Base-by-base conservation (phyloP, 2,888 invertebrate genomes). In the Trissoscelio sp. region DNA sequence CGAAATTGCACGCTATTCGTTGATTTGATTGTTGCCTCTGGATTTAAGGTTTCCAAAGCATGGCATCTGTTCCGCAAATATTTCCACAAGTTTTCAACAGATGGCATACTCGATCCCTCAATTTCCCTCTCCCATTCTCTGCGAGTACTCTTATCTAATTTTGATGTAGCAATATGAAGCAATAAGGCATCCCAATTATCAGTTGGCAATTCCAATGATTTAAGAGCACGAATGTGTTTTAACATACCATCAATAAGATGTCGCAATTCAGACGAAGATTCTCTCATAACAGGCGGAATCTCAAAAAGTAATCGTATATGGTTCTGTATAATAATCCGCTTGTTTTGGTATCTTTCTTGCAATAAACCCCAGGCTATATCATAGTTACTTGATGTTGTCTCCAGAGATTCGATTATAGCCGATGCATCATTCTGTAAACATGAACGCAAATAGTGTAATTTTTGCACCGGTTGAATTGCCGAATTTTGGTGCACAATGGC, bases 251-350 rank as follows among this genome's bases (percentile, higher is more conserved):
- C 34, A 7, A 55, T 34, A 9, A 55, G 34, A 9, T 18, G 16
- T 16, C 55, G 6, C 18, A 55, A 34, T 14, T 55, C 11, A 16
- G 11, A n/a, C 2, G 55, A 9, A 1, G 55, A 34, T 12, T 77
- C 82, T n/a, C 24, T 53, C 7, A 31, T 51, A 0, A 80, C 7
- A 1, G 12, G 2, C 3, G 77, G 74, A 4, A 64, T 22, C 7
- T 79, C 75, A 7, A 60, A 64, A 0, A 83, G 22, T 18, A 64
- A 53, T 14, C 28, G 16, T 20, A 79, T 48, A 42, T 81, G 81
- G n/a, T 44, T 64, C 44, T 31, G 39, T 2, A 73, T 39, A 6
- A 78, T 70, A 4, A 67, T 24, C 46, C 46, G 3, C 11, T 46
- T 34, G 16, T 46, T 46, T 1, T 37, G 1, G 18, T 70, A 70